Percentiles rank a stretch among this genome's conserved stretches.
Conservation (phyloP, 2,797 vertebrate genomes). For the Phrynocephalus guinanensis region DNA sequence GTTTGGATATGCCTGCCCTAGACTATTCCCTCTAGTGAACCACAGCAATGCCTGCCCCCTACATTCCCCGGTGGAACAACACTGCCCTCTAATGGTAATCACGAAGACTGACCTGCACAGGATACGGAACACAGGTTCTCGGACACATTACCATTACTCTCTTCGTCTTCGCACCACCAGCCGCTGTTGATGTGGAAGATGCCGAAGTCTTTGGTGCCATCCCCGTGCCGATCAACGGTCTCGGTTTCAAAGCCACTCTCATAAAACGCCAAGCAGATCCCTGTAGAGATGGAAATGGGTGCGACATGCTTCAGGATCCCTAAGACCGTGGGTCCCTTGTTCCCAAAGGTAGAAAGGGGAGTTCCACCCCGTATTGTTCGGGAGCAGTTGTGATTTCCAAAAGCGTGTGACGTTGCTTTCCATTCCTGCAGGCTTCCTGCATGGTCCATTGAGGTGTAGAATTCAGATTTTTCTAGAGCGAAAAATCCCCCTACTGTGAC, state of each 20-base stretch:
- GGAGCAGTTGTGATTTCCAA: background rate
- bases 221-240: background rate
- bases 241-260: conserved; percentile 16
- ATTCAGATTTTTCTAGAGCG: background rate
- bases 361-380: background rate
- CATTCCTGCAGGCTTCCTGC: background rate
- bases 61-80: background rate
- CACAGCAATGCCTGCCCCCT: no score
- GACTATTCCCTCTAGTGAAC: no score
- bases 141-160: background rate
- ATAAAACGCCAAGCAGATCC: conserved; percentile 10
- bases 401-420: background rate
- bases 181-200: conserved; percentile 85
- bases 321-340: background rate
- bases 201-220: conserved; percentile 71
- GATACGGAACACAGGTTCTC: conserved; percentile 67
- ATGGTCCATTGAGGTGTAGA: background rate
- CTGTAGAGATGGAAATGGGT: background rate
- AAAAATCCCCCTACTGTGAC: no score
- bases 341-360: background rate
- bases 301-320: background rate
- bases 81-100: background rate
- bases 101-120: conserved; percentile 73
- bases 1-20: no score
- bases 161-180: conserved; percentile 75